These are phyloP conservation scores for Porites lobata DNA, from an alignment of 92 coral and sea anemone genomes.

Conservation along the genomic window DNA sequence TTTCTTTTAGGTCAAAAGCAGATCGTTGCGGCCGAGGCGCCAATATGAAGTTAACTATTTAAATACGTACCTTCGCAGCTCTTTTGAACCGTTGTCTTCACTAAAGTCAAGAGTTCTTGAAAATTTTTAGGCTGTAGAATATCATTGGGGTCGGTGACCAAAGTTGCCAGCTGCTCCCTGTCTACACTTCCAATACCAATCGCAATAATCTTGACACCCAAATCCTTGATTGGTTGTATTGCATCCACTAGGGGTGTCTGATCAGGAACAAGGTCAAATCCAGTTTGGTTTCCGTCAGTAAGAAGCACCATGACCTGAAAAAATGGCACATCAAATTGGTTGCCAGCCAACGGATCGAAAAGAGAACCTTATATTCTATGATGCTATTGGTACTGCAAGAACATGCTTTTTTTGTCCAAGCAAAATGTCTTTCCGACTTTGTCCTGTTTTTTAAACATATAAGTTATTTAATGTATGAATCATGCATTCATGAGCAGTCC, in stretches of 20 bases:
- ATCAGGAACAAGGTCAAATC: slow-evolving; percentile 56
- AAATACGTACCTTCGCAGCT: slow-evolving; percentile 78
- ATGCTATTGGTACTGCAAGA: no score
- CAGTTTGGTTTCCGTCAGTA: slow-evolving; percentile 93
- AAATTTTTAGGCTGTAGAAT: slow-evolving; percentile 66
- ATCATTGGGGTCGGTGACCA: slow-evolving; percentile 66
- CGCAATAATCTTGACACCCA: slow-evolving; percentile 76
- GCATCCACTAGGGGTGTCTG: slow-evolving; percentile 68
- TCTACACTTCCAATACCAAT: slow-evolving; percentile 92
- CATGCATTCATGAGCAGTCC: no score
- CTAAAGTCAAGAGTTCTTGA: slow-evolving; percentile 56
- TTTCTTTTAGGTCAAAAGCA: no score
- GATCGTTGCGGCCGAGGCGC: no score
- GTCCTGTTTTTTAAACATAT: no score
- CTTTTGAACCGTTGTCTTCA: slow-evolving; percentile 68
- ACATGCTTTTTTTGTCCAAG: no score
- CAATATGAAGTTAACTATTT: no score
- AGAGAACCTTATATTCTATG: no score
- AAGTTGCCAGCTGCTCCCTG: slow-evolving; percentile 58
- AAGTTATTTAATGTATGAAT: no score
- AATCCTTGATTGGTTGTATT: slow-evolving; percentile 67
- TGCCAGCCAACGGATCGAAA: no score
- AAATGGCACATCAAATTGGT: background rate
- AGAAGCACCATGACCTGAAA: slow-evolving; percentile 78
- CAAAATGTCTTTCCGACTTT: no score